These are phyloP conservation scores for Shargacucullia verbasci DNA, from an alignment of 2,888 invertebrate species.

Conservation along the genomic window DNA sequence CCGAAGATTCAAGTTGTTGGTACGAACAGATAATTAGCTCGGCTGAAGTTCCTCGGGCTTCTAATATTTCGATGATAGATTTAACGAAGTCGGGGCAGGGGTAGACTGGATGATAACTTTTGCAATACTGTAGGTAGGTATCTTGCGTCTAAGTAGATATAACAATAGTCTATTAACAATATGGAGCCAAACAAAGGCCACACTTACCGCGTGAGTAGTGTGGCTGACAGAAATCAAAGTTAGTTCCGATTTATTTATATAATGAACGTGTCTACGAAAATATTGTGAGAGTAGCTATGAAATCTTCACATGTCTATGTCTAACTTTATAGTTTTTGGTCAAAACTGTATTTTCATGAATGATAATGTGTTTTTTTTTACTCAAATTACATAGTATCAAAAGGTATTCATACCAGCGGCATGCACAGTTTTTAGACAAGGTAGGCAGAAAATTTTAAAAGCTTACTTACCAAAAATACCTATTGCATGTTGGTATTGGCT, in stretches of 20 bases:
- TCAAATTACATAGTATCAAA: too few species aligned
- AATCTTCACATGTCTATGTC: too few species aligned
- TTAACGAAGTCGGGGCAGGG: slow-evolving; percentile 11
- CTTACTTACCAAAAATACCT: too few species aligned
- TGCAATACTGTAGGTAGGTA: slow-evolving; percentile 1
- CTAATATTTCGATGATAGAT: not conserved
- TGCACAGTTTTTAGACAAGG: too few species aligned
- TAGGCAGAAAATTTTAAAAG: too few species aligned
- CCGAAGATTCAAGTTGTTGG: slow-evolving; percentile 4
- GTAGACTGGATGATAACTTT: slow-evolving; percentile 4
- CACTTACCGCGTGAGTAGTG: not conserved
- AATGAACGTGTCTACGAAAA: not conserved
- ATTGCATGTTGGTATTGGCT: too few species aligned
- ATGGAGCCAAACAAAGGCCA: not conserved
- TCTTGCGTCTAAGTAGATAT: slow-evolving; percentile 1
- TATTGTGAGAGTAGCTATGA: too few species aligned
- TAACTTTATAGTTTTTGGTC: too few species aligned
- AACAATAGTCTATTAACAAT: slow-evolving; percentile 6
- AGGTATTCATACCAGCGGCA: too few species aligned
- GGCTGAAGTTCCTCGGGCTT: slow-evolving; percentile 18
- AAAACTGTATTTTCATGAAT: too few species aligned
- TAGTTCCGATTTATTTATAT: not conserved
- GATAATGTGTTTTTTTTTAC: too few species aligned
- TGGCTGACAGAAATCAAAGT: slow-evolving; percentile 1
- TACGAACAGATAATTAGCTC: slow-evolving; percentile 8